phyloP scores from a whole-genome alignment of 2,888 invertebrate genomes.

The Hyposoter didymator region DNA sequence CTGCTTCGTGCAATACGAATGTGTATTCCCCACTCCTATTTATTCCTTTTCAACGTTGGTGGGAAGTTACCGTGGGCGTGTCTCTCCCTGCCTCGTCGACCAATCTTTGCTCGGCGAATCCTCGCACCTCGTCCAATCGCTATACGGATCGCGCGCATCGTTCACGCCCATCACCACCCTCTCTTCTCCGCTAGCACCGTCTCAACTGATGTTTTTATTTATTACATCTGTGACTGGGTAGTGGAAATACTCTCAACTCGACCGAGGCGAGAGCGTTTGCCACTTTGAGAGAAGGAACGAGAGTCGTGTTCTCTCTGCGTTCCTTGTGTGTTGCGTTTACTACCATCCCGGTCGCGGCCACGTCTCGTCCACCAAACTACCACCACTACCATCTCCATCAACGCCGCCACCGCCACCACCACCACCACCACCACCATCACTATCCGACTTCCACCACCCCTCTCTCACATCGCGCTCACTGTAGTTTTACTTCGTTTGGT shows the following conservation, averaged over 20 bases:
- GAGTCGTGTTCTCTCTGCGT: conserved; percentile 81
- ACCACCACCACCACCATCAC: conserved; percentile 55
- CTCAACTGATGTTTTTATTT: conserved; percentile 84
- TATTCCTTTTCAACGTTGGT: conserved; percentile 48
- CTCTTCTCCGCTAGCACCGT: conserved; percentile 51
- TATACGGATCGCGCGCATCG: conserved; percentile 75
- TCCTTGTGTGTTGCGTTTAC: conserved; percentile 75
- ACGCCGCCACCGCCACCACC: conserved; percentile 36
- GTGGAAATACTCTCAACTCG: conserved; percentile 84
- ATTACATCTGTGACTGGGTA: conserved; percentile 85
- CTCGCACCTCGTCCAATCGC: conserved; percentile 75
- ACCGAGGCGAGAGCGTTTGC: conserved; percentile 82
- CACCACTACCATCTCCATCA: conserved; percentile 52
- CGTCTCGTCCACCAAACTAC: conserved; percentile 54
- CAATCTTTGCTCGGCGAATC: conserved; percentile 74
- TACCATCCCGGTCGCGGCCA: conserved; percentile 82
- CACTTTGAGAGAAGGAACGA: conserved; percentile 83
- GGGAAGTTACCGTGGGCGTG: conserved; percentile 71
- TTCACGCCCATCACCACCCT: conserved; percentile 75
- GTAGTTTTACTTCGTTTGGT: conserved; percentile 72
- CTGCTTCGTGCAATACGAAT: conserved; percentile 48
- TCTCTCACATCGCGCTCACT: conserved; percentile 68
- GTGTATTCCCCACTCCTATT: conserved; percentile 58
- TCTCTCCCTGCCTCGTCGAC: conserved; percentile 63
- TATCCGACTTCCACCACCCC: conserved; percentile 55